Conservation (phyloP, 1,140 invertebrate species). For the Drosophila chauvacae region DNA sequence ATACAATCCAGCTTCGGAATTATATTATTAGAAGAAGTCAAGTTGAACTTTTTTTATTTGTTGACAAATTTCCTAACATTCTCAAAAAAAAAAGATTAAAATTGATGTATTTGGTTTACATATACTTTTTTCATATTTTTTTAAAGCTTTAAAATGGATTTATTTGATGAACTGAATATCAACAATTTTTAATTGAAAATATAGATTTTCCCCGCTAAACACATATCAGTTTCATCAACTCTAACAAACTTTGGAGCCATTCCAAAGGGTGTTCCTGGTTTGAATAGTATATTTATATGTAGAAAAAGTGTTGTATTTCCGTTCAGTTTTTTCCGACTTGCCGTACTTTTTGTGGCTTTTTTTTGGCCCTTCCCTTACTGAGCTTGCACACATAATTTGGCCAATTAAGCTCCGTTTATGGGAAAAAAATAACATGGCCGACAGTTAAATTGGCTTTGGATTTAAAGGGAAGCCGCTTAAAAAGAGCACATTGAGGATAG, state of each 20-base stretch:
- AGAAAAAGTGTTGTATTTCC: constrained; percentile 16
- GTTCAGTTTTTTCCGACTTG: background rate
- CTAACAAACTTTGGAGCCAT: too few relatives aligned
- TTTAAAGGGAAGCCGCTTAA: constrained; percentile 28
- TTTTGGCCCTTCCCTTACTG: constrained; percentile 34
- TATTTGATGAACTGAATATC: background rate
- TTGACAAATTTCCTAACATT: background rate
- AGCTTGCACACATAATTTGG: constrained; percentile 60
- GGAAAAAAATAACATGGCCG: constrained; percentile 51
- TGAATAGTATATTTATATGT: constrained; percentile 6
- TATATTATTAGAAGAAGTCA: background rate
- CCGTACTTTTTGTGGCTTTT: constrained; percentile 22
- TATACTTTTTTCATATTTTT: background rate
- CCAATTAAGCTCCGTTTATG: constrained; percentile 71
- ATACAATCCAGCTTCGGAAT: background rate
- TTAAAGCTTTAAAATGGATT: background rate
- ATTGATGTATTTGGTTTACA: background rate
- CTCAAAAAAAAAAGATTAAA: background rate
- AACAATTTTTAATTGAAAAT: background rate
- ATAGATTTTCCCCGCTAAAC: background rate
- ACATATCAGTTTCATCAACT: background rate
- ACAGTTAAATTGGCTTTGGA: constrained; percentile 31
- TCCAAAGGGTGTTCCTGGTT: constrained; percentile 10
- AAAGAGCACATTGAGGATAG: constrained; percentile 13
- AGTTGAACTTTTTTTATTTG: background rate